Base-by-base conservation (phyloP, 2,113 vertebrate species). In the Peucedramus taeniatus region DNA sequence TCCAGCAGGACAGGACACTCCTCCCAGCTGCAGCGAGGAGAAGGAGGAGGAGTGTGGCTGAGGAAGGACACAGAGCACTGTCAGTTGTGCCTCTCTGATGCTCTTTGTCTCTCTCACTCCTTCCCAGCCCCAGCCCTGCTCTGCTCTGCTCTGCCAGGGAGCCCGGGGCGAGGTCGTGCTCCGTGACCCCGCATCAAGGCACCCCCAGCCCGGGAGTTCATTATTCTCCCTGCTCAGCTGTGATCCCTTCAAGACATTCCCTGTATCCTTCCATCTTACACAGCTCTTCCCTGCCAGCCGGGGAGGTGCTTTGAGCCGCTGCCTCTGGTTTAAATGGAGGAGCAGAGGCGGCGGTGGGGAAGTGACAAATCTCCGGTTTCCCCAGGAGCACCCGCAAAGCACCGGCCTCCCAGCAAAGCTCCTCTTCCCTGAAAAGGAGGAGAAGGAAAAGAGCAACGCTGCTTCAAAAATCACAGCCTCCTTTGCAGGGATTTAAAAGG, bases 111-210 rank as follows among this genome's bases (percentile, higher is more conserved):
- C 65, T 26, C 35, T 63, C 65, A 0, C 7, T 6, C 83, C 30
- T 31, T 71, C n/a, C 7, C n/a, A n/a, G n/a, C n/a, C n/a, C n/a
- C n/a, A n/a, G n/a, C n/a, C n/a, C n/a, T n/a, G n/a, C n/a, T n/a
- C n/a, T n/a, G n/a, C n/a, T n/a, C n/a, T 0, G 2, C 64, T 37
- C n/a, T 75, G 79, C 78, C 33, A 1, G 6, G 0, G 64, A 12
- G 93, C 96, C 89, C 11, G 71, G 33, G 82, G 93, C 27, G 77
- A 90, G 86, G 94, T 92, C 31, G 0, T 2, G 79, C 89, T 85
- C 91, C 0, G 0, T 9, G 10, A 40, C 71, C 75, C 12, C 13
- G 9, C 88, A 79, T 90, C 85, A 86, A 81, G 83, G 79, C 13
- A 9, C 44, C 70, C 79, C 35, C 7, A 14, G 66, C 44, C 1